phyloP scores from a whole-genome alignment of 2,113 vertebrate species.

The Turnix velox region DNA sequence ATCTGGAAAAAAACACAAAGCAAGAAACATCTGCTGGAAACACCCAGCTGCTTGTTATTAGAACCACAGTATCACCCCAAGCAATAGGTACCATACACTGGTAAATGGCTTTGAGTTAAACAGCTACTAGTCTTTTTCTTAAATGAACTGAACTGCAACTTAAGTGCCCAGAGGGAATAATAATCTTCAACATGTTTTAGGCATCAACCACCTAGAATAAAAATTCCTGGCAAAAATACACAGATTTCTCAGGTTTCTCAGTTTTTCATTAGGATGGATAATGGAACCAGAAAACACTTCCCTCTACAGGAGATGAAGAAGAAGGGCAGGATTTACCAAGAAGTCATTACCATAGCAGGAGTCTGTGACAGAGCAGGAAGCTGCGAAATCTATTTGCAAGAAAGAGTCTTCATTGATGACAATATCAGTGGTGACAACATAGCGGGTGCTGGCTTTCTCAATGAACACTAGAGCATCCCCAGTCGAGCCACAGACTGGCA shows the following conservation, averaged over 20 bases:
- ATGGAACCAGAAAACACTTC: neutral
- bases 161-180: neutral
- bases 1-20: neutral
- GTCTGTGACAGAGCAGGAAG: constrained; percentile 95
- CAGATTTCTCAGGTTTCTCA: neutral
- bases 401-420: constrained; percentile 92
- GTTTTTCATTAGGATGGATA: neutral
- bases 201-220: neutral
- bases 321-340: neutral
- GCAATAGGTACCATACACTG: neutral
- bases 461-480: constrained; percentile 96
- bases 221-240: neutral
- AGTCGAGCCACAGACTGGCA: constrained; percentile 93
- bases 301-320: neutral
- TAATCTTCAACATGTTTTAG: neutral
- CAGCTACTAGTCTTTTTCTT: neutral
- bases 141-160: neutral
- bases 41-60: neutral
- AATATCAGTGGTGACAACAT: constrained; percentile 93
- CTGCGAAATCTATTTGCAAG: constrained; percentile 96
- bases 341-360: constrained; percentile 91
- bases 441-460: constrained; percentile 96
- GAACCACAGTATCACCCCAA: neutral
- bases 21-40: neutral
- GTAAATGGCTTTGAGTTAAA: neutral